Base-by-base conservation (phyloP, 1,140 invertebrate genomes). In the Chrysopa pallens region DNA sequence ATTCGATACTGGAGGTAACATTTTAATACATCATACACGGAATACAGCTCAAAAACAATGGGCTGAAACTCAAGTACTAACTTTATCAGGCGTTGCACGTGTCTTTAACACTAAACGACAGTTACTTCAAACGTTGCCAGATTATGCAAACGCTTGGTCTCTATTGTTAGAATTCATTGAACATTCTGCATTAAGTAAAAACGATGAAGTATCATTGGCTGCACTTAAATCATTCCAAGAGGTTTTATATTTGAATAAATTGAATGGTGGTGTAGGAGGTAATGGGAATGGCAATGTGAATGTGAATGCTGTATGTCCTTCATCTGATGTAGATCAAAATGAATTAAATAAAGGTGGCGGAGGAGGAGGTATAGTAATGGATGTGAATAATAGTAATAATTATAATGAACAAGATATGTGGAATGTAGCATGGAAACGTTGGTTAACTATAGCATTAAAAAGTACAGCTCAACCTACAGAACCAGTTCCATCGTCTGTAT, bases 21-120 rank as follows among this genome's bases (percentile, higher is more conserved):
- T 98, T 50, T 68, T 98, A 1, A 96, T 98, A 51, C 95, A 99
- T 64, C 95, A 99, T 63, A 94, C 92, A 1, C 72, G 95, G 49
- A 97, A 99, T 61, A 99, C 95, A 1, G 92, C 93, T 12, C 90
- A 96, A 57, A 99, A 99, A 56, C 95, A 98, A 59, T 99, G 95
- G 95, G 91, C 93, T 6, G 95, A 99, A 64, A 98, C 95, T 6
- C 86, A 92, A 67, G 73, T 76, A 15, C 50, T 77, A 33, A 74
- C 71, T 0, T 49, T 78, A 1, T 76, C 74, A 0, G 74, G 74
- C 0, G 74, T 77, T 33, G 74, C 73, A 6, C 59, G 74, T 8
- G 74, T 74, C 38, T 95, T 96, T 61, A 90, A 91, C 56, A 86
- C 86, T 1, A 90, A 95, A 60, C 73, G 89, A 46, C 78, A 83